Percentiles rank a stretch among this genome's conserved stretches.
Evolutionary conservation across 1,140 invertebrate genomes (phyloP).

Genomic region (Apis dorsata): DNA sequence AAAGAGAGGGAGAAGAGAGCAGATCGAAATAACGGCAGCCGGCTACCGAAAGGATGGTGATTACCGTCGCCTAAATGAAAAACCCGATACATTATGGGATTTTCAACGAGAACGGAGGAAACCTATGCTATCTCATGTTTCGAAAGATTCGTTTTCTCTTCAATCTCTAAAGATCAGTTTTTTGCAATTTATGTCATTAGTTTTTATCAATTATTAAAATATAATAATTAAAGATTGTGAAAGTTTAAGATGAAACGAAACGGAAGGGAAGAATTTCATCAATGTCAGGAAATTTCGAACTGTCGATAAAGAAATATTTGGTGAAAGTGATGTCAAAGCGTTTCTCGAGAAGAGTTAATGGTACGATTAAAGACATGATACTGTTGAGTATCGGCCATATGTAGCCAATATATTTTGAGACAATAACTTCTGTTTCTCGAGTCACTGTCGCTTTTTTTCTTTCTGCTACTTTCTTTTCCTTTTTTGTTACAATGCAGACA

Average conservation of each 20-base stretch:
- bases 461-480: background rate
- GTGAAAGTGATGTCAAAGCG: constrained; percentile 1
- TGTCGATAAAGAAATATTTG: background rate
- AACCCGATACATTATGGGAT: constrained; percentile 53
- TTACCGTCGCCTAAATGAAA: constrained; percentile 60
- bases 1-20: background rate
- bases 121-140: constrained; percentile 2
- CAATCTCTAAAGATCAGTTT: background rate
- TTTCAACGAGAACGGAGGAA: constrained; percentile 12
- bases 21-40: constrained; percentile 45
- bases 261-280: background rate
- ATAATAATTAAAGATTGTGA: too few species aligned
- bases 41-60: constrained; percentile 53
- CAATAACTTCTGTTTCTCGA: constrained; percentile 21
- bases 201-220: too few species aligned
- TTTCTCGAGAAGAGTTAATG: background rate
- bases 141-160: background rate
- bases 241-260: too few species aligned
- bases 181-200: too few species aligned
- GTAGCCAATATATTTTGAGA: constrained; percentile 33
- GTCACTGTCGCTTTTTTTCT: too few species aligned
- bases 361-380: constrained; percentile 18
- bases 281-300: background rate
- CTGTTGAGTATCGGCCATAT: background rate
- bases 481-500: background rate